Evolutionary conservation across 2,797 vertebrate species (phyloP).

Genomic region (Melanotaenia nigrans): DNA sequence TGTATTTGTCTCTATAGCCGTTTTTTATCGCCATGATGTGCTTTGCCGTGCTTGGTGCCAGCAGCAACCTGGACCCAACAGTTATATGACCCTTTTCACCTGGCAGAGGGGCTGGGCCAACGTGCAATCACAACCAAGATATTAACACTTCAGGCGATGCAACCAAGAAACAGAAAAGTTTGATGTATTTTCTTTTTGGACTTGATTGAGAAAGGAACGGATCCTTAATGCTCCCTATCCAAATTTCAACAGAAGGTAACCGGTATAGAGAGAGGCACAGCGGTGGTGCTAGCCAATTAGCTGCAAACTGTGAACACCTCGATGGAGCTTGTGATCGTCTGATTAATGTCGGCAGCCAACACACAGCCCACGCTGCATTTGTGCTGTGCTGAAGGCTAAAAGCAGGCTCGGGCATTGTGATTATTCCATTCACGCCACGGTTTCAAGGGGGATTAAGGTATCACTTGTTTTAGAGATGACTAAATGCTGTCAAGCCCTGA

Average conservation of each 20-base stretch:
- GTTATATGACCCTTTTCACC: too few relatives aligned
- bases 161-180: too few relatives aligned
- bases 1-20: too few relatives aligned
- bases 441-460: conserved; percentile 65
- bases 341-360: conserved; percentile 8
- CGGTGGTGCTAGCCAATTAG: neutral
- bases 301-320: conserved; percentile 15
- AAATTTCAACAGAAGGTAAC: neutral
- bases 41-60: too few relatives aligned
- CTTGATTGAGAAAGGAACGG: too few relatives aligned
- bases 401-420: conserved; percentile 56
- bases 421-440: conserved; percentile 45
- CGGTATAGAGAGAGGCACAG: neutral
- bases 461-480: conserved; percentile 68
- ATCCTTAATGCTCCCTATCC: neutral
- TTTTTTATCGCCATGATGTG: too few relatives aligned
- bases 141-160: too few relatives aligned
- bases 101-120: too few relatives aligned
- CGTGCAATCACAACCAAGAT: too few relatives aligned
- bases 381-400: conserved; percentile 45
- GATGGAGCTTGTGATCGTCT: conserved; percentile 1
- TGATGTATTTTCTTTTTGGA: too few relatives aligned
- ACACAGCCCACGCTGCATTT: conserved; percentile 11
- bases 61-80: too few relatives aligned
- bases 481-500: conserved; percentile 65